A percentile compares a stretch with the other conserved stretches of the same genome.
These are phyloP conservation scores for Alcedo quadribrachys DNA, from an alignment of 2,797 vertebrate species.

Conservation along the genomic window DNA sequence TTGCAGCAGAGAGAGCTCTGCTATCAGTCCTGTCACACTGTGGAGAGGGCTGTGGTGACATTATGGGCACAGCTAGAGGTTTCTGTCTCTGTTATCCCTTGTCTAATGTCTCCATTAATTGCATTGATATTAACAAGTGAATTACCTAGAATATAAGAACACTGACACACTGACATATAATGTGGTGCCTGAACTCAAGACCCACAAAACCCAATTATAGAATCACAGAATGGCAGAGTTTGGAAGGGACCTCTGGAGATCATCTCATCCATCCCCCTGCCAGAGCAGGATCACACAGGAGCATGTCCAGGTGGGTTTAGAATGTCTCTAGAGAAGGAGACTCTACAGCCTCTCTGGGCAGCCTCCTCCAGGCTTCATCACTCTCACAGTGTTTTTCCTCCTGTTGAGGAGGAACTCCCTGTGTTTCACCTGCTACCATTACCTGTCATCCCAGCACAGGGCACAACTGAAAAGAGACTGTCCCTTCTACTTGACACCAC, in stretches of 20 bases:
- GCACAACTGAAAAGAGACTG: too few species aligned
- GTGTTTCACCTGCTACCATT: too few species aligned
- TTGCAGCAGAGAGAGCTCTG: neutral
- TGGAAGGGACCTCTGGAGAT: neutral
- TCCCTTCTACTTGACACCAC: too few species aligned
- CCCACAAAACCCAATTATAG: neutral
- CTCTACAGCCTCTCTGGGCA: too few species aligned
- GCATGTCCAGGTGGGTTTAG: too few species aligned
- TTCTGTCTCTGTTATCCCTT: neutral
- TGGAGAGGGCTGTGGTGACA: neutral
- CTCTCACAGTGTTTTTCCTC: too few species aligned
- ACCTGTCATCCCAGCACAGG: too few species aligned
- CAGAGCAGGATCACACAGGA: too few species aligned
- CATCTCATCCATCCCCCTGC: neutral
- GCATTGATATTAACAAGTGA: neutral
- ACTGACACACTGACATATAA: neutral
- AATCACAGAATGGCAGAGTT: neutral
- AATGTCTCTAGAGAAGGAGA: too few species aligned
- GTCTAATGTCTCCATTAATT: neutral
- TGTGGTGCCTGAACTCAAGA: neutral
- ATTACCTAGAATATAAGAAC: neutral
- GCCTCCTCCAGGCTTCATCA: too few species aligned
- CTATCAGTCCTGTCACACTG: accelerated
- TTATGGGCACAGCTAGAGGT: neutral
- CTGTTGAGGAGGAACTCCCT: too few species aligned